Percentiles rank a stretch among this genome's conserved stretches.
phyloP scores from a whole-genome alignment of 2,888 invertebrate genomes.

The Hypomecis punctinalis region DNA sequence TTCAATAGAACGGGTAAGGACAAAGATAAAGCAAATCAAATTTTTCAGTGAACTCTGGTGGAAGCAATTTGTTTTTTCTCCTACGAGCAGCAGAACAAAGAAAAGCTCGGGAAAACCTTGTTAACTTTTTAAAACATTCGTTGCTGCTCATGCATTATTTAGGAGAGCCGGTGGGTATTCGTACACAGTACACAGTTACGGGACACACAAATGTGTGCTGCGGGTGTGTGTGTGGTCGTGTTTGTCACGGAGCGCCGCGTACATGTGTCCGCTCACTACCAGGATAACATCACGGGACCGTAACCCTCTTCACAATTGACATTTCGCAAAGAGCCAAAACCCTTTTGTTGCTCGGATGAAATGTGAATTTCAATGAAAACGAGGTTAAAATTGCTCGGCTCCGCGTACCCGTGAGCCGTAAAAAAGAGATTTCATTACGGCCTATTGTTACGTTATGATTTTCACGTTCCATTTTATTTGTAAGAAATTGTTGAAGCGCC shows the following conservation, averaged over 20 bases:
- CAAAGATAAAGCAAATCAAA: conserved; percentile 49
- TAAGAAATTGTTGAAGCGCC: conserved; percentile 64
- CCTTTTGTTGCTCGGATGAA: conserved; percentile 77
- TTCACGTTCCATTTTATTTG: conserved; percentile 72
- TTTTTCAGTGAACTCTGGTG: conserved; percentile 56
- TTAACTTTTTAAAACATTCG: conserved; percentile 83
- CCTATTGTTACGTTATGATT: conserved; percentile 76
- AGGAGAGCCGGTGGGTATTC: conserved; percentile 61
- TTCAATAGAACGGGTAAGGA: conserved; percentile 19
- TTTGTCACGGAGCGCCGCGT: conserved; percentile 58
- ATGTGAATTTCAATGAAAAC: conserved; percentile 80
- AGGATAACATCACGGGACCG: conserved; percentile 57
- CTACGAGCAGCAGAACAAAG: conserved; percentile 76
- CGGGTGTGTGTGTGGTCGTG: conserved; percentile 46
- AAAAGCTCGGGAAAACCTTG: conserved; percentile 80
- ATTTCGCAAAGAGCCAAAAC: conserved; percentile 72
- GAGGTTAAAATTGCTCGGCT: conserved; percentile 76
- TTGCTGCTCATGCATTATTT: conserved; percentile 78
- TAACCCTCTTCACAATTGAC: conserved; percentile 78
- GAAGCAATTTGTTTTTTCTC: conserved; percentile 74
- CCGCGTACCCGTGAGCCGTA: conserved; percentile 65
- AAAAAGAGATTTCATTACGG: conserved; percentile 77
- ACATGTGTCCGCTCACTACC: conserved; percentile 61
- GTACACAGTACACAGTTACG: conserved; percentile 43
- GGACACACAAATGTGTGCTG: conserved; percentile 32